Evolutionary conservation across 2,113 vertebrate genomes (phyloP).

Genomic region (Camelus bactrianus): DNA sequence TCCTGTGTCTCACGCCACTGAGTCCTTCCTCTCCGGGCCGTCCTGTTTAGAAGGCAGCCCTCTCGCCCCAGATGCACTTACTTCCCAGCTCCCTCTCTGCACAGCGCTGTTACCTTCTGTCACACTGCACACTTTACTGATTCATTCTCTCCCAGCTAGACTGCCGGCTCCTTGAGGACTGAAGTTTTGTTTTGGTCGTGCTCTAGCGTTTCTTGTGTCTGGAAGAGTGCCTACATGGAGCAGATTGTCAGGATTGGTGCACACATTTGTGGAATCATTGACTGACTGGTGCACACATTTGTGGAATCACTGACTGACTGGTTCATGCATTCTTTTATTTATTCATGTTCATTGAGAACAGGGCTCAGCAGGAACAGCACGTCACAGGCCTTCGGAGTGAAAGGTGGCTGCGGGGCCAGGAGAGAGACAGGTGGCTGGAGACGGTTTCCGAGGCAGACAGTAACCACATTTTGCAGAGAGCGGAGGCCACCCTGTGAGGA

Average conservation of each 20-base stretch:
- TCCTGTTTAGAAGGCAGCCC: rapidly evolving
- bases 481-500: no score
- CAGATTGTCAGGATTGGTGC: neutral
- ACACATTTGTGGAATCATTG: no score
- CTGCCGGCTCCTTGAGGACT: neutral
- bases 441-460: rapidly evolving
- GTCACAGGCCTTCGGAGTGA: rapidly evolving
- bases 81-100: neutral
- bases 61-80: neutral
- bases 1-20: no score
- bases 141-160: neutral
- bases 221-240: rapidly evolving
- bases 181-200: rapidly evolving
- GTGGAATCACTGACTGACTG: no score
- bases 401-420: rapidly evolving
- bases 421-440: neutral
- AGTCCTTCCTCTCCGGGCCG: neutral
- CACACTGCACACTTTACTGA: rapidly evolving
- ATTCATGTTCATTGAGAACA: neutral
- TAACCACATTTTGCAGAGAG: rapidly evolving
- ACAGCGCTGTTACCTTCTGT: rapidly evolving
- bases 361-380: no score
- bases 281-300: no score
- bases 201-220: no score
- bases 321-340: rapidly evolving